Base-by-base conservation (phyloP, 2,888 invertebrate species). In the Drosophila infuscata region DNA sequence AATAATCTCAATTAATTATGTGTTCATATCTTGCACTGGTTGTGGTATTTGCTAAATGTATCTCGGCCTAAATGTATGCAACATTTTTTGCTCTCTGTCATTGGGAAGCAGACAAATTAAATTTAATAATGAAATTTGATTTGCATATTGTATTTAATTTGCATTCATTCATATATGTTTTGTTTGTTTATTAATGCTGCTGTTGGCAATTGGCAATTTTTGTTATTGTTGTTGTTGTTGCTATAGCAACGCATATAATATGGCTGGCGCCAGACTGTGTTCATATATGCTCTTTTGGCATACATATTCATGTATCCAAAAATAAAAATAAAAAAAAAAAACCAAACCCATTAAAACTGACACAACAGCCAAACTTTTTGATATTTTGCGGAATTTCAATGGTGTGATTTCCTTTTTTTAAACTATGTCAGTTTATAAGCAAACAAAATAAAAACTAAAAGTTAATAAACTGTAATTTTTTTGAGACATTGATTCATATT, bases 301-400 rank as follows among this genome's bases (percentile, higher is more conserved):
- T 81, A 66, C 70, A 80, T 74, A 79, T 82, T 79, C 71, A 80
- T 74, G 69, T 29, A 74, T 20, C 32, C 20, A 43, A 43, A 43
- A 20, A 20, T 11, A 6, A 11, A 20, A 43, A 41, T 2, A 0
- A 38, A 49, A 66, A 57, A 46, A 52, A 51, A 35, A 36, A 57
- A 51, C 12, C 25, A 36, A 58, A 49, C n/a, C 12, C 11, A 62
- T 25, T 48, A 46, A 70, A 54, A 36, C 32, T 53, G 54, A 32
- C 62, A 36, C 62, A 65, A 62, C 58, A 63, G 59, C 61, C 38
- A 43, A 52, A 65, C 53, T 20, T 38, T 61, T 79, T 79, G 60
- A 66, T 77, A 66, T 72, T 66, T 70, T 32, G 63, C 76, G 53
- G 52, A 71, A 79, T 76, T 57, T 66, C 35, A 76, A 70, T 70